phyloP scores from a whole-genome alignment of 2,888 invertebrate species.

The Pseudolycoriella hygida region DNA sequence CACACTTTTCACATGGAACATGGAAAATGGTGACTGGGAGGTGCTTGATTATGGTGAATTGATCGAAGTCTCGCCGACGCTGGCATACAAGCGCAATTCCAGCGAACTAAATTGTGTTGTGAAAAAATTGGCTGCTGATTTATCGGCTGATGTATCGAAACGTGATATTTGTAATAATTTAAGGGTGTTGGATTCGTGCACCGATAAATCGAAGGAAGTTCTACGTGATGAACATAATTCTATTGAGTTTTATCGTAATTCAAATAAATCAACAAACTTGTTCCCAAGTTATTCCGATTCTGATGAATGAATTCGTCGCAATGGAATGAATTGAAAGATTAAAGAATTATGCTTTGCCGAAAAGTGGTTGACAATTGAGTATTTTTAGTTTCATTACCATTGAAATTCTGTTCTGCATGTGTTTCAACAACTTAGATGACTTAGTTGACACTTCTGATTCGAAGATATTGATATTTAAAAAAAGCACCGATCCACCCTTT shows the following conservation, averaged over 20 bases:
- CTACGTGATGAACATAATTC: conserved; percentile 25
- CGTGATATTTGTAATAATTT: conserved; percentile 23
- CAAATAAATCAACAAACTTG: too few relatives aligned
- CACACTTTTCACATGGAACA: conserved; percentile 28
- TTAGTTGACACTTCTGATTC: too few relatives aligned
- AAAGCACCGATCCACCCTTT: too few relatives aligned
- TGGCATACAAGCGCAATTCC: conserved; percentile 10
- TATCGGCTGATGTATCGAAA: conserved; percentile 16
- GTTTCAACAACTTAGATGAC: too few relatives aligned
- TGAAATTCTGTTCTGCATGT: too few relatives aligned
- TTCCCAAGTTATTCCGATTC: too few relatives aligned
- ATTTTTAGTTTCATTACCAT: too few relatives aligned
- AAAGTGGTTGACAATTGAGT: too few relatives aligned
- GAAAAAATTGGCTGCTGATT: conserved; percentile 22
- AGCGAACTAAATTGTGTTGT: conserved; percentile 20
- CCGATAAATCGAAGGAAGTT: conserved; percentile 24
- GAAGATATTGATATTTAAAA: too few relatives aligned
- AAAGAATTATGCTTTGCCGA: too few relatives aligned
- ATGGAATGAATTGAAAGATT: too few relatives aligned
- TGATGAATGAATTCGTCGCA: too few relatives aligned
- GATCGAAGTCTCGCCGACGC: conserved; percentile 16
- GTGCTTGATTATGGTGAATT: conserved; percentile 27
- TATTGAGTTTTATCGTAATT: conserved; percentile 24
- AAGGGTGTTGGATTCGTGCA: conserved; percentile 24
- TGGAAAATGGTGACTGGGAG: conserved; percentile 26